phyloP scores from a whole-genome alignment of 2,888 invertebrate species.

The Dusona sp. region DNA sequence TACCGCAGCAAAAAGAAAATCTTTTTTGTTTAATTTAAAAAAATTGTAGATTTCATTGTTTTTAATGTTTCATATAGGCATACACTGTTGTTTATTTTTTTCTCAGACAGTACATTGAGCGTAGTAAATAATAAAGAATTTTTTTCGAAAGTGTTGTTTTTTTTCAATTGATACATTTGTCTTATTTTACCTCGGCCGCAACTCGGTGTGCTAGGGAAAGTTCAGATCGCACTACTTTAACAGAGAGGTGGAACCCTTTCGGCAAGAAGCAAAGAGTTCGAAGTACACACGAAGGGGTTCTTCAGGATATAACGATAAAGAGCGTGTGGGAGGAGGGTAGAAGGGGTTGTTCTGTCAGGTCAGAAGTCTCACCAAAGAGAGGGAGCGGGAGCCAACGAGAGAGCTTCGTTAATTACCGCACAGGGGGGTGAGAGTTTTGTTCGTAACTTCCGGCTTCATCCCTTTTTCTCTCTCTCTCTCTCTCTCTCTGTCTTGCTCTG shows the following conservation, averaged over 20 bases:
- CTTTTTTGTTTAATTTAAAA: too few species aligned
- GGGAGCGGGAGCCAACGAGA: slow-evolving; percentile 26
- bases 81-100: too few species aligned
- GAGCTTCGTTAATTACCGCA: slow-evolving; percentile 68
- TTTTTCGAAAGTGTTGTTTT: neutral
- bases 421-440: slow-evolving; percentile 58
- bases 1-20: neutral
- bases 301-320: slow-evolving; percentile 25
- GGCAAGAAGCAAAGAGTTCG: slow-evolving; percentile 28
- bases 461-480: slow-evolving; percentile 16
- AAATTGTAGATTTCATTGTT: neutral
- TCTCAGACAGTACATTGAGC: too few species aligned
- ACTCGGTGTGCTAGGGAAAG: slow-evolving; percentile 36
- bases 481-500: neutral
- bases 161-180: neutral
- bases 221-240: slow-evolving; percentile 51
- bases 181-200: neutral
- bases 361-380: slow-evolving; percentile 36
- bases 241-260: slow-evolving; percentile 37
- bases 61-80: too few species aligned
- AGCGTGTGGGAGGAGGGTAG: neutral
- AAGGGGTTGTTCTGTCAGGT: slow-evolving; percentile 40
- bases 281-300: slow-evolving; percentile 50
- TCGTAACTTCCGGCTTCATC: slow-evolving; percentile 68
- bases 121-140: neutral